Evolutionary conservation across 2,113 vertebrate genomes (phyloP).

Genomic region (Chamaetylas fuelleborni): DNA sequence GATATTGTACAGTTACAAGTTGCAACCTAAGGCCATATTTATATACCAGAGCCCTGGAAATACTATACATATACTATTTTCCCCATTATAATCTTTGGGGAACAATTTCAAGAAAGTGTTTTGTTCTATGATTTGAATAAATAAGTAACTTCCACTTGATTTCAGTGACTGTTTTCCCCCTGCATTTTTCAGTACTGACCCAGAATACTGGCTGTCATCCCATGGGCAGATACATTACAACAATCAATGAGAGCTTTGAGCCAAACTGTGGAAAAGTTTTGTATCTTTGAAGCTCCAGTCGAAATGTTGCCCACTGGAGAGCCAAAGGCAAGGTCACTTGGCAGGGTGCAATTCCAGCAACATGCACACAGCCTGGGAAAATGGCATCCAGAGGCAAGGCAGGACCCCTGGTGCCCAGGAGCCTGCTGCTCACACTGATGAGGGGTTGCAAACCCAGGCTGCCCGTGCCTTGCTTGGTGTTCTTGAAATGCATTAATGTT

Average conservation of each 20-base stretch:
- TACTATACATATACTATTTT: neutral
- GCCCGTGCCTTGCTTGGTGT: rapidly evolving
- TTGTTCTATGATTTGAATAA: neutral
- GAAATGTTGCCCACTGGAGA: rapidly evolving
- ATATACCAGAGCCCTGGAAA: neutral
- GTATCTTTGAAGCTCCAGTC: neutral
- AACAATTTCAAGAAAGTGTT: neutral
- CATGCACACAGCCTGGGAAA: neutral
- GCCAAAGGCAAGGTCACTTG: neutral
- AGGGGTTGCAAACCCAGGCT: neutral
- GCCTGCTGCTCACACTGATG: neutral
- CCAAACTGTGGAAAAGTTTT: neutral
- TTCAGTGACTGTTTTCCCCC: neutral
- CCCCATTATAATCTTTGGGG: neutral
- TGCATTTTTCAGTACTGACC: neutral
- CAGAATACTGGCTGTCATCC: neutral
- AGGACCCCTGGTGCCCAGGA: neutral
- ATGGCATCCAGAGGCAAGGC: neutral
- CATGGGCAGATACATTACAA: neutral
- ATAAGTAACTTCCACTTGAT: neutral
- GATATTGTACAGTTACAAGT: neutral
- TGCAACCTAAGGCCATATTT: neutral
- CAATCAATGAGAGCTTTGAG: neutral
- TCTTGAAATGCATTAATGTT: neutral
- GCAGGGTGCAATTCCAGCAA: neutral